Percentiles rank a stretch among this genome's conserved stretches.
phyloP scores from a whole-genome alignment of 2,888 invertebrate genomes.

The Dolomedes plantarius region DNA sequence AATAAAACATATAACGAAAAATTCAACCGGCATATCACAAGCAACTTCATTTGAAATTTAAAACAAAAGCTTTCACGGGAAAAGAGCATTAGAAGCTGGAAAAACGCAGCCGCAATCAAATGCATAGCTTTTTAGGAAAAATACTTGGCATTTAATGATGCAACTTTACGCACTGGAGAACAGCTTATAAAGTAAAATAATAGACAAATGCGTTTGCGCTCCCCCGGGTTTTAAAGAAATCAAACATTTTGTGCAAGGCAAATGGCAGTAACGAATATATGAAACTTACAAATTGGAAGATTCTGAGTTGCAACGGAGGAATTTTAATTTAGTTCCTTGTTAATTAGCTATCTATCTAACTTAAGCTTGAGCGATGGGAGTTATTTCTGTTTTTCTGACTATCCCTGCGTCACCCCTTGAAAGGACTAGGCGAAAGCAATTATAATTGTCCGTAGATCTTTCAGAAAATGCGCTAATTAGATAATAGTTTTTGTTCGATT shows the following conservation, averaged over 20 bases:
- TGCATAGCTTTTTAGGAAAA: background rate
- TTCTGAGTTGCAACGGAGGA: background rate
- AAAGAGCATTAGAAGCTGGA: background rate
- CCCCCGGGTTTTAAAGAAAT: background rate
- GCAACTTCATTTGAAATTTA: constrained; percentile 10
- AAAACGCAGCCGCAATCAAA: background rate
- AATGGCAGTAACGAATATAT: background rate
- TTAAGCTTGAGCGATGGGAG: background rate
- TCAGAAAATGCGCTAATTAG: background rate
- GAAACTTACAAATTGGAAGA: background rate
- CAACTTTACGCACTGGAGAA: background rate
- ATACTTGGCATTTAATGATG: background rate
- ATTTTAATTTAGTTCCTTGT: constrained; percentile 1
- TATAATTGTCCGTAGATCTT: background rate
- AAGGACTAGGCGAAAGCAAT: background rate
- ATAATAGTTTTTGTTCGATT: background rate
- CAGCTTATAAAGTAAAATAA: background rate
- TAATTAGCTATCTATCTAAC: constrained; percentile 5
- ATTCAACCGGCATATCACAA: background rate
- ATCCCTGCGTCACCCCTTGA: background rate
- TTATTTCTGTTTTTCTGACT: background rate
- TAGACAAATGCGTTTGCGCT: background rate
- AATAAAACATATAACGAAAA: background rate
- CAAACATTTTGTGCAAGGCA: background rate
- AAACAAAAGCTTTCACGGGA: constrained; percentile 3